Conservation (phyloP, 30 jellyfish, hydroid and myxozoan species). For the Nemopilema nomurai region DNA sequence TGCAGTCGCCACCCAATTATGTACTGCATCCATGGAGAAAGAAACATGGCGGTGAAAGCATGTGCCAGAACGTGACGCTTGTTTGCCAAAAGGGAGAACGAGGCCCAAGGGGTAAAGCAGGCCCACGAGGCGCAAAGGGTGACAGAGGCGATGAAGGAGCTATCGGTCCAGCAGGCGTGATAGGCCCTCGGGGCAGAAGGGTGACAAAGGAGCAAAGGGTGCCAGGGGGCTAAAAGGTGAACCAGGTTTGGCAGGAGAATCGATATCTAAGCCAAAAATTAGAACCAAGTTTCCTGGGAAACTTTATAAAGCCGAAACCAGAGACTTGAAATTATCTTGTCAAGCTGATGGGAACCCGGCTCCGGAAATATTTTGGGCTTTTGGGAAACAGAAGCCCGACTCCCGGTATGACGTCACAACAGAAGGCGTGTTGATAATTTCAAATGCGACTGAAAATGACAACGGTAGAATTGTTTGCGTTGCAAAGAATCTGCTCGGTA, state of each 20-base stretch:
- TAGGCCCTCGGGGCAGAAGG: slow-evolving; percentile 10
- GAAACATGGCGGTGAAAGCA: background rate
- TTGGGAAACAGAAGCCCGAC: slow-evolving; percentile 7
- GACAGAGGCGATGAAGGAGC: slow-evolving; percentile 14
- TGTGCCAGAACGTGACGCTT: slow-evolving; percentile 9
- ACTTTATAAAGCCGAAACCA: background rate
- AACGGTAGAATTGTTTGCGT: slow-evolving; percentile 13
- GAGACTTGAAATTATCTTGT: slow-evolving; percentile 15
- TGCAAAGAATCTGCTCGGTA: slow-evolving; percentile 45
- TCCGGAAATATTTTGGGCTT: slow-evolving; percentile 15
- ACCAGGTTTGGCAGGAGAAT: slow-evolving; percentile 18
- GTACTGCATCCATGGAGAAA: background rate
- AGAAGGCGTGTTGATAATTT: slow-evolving; percentile 14
- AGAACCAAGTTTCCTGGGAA: background rate
- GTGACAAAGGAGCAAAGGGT: slow-evolving; percentile 7
- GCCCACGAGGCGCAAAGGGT: slow-evolving; percentile 38
- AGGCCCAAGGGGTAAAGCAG: slow-evolving; percentile 36
- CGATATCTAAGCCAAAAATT: slow-evolving; percentile 26
- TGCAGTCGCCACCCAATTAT: background rate
- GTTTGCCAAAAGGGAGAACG: slow-evolving; percentile 25
- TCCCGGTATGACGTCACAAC: slow-evolving; percentile 29
- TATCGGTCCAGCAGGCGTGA: slow-evolving; percentile 7
- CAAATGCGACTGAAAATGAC: slow-evolving; percentile 8
- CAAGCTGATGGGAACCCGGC: slow-evolving; percentile 38
- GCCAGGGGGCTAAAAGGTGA: slow-evolving; percentile 34